Evolutionary conservation across 1,140 invertebrate genomes (phyloP).

Genomic region (Danaus melanippus): DNA sequence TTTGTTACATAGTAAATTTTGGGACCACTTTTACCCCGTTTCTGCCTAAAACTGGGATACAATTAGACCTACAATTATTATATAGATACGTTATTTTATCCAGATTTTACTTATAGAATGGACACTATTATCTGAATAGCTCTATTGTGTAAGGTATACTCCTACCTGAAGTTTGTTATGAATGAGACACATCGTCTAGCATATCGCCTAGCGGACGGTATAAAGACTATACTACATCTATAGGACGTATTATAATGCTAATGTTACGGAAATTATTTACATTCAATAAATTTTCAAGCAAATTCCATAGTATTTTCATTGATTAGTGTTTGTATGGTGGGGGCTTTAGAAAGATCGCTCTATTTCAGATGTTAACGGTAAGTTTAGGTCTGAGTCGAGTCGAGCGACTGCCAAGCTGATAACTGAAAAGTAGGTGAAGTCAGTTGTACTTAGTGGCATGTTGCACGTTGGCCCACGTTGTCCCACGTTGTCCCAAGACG

Average conservation of each 20-base stretch:
- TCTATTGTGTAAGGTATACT: slow-evolving; percentile 23
- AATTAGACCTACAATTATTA: slow-evolving; percentile 31
- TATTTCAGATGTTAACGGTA: slow-evolving; percentile 71
- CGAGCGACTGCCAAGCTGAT: slow-evolving; percentile 26
- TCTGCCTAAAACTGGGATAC: slow-evolving; percentile 37
- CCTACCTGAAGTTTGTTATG: slow-evolving; percentile 57
- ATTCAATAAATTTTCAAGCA: slow-evolving; percentile 60
- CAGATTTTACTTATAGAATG: slow-evolving; percentile 20
- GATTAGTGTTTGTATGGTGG: slow-evolving; percentile 52
- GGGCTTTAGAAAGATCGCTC: slow-evolving; percentile 61
- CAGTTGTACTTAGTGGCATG: slow-evolving; percentile 15
- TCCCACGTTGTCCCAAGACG: slow-evolving; percentile 30
- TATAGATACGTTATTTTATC: slow-evolving; percentile 24
- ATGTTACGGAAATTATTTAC: slow-evolving; percentile 54
- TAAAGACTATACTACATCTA: slow-evolving; percentile 7
- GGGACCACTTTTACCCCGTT: slow-evolving; percentile 59
- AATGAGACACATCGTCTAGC: slow-evolving; percentile 39
- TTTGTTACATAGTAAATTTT: slow-evolving; percentile 67
- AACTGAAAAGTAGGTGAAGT: slow-evolving; percentile 28
- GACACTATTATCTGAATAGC: slow-evolving; percentile 22
- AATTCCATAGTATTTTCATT: slow-evolving; percentile 64
- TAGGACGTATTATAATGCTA: slow-evolving; percentile 23
- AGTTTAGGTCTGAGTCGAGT: slow-evolving; percentile 61
- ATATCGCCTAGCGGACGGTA: slow-evolving; percentile 25
- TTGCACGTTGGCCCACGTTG: slow-evolving; percentile 47